These are phyloP conservation scores for Ivindomyrus marchei DNA, from an alignment of 2,113 vertebrate genomes.

Conservation along the genomic window DNA sequence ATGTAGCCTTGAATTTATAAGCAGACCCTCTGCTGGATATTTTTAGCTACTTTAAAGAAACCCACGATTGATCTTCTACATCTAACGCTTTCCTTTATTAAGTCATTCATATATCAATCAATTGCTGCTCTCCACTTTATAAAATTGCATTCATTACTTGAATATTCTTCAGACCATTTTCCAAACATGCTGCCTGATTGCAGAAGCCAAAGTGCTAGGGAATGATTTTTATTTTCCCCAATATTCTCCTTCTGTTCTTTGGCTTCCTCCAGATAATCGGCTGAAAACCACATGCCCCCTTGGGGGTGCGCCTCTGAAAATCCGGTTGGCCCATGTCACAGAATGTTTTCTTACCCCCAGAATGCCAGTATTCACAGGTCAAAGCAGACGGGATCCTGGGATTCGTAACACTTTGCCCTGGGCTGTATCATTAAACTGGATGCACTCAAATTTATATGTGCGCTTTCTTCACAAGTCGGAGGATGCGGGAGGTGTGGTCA, in stretches of 20 bases:
- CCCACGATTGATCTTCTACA: not conserved
- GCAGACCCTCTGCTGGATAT: not conserved
- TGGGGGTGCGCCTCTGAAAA: not conserved
- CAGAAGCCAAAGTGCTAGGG: not conserved
- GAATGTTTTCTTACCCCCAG: not conserved
- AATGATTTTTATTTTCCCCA: not conserved
- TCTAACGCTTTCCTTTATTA: not conserved
- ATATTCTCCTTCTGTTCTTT: not conserved
- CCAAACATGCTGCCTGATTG: not conserved
- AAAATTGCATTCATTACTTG: not conserved
- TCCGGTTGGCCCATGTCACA: not conserved
- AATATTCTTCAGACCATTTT: not conserved
- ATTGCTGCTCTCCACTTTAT: not conserved
- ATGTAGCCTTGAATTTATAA: not conserved
- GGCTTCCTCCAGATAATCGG: not conserved
- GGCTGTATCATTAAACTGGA: not conserved
- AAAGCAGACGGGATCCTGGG: not conserved
- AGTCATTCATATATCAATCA: not conserved
- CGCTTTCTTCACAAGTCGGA: not conserved
- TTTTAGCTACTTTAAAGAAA: not conserved
- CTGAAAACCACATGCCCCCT: not conserved
- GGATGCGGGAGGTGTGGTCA: too few species aligned
- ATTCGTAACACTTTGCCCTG: not conserved
- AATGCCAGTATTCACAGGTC: not conserved
- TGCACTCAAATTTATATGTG: not conserved